Evolutionary conservation across 2,888 invertebrate species (phyloP).

Genomic region (Salticus scenicus): DNA sequence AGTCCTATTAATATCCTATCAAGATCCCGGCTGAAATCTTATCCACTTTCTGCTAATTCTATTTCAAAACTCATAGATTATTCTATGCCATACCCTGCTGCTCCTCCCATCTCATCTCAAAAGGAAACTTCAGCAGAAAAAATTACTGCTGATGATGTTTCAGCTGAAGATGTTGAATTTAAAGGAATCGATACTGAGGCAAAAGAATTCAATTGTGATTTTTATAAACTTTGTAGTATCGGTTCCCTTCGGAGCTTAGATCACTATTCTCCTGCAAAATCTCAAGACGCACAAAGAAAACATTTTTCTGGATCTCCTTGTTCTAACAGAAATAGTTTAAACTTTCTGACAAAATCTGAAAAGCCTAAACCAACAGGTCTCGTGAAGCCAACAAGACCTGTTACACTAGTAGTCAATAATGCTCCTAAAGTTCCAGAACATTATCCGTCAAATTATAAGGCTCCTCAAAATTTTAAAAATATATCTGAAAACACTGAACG

Average conservation of each 20-base stretch:
- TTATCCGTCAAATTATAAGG: not conserved
- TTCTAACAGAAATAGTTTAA: not conserved
- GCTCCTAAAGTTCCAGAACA: constrained; percentile 47
- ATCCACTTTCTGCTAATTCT: constrained; percentile 19
- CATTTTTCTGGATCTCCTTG: constrained; percentile 15
- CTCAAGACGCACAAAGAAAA: constrained; percentile 18
- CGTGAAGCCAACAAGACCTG: constrained; percentile 51
- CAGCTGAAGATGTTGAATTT: constrained; percentile 67
- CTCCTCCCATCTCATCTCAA: too few species aligned
- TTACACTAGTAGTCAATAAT: constrained; percentile 28
- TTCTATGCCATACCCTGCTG: not conserved
- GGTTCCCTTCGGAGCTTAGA: constrained; percentile 80
- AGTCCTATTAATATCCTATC: not conserved
- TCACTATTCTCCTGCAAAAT: constrained; percentile 27
- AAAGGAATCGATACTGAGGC: constrained; percentile 66
- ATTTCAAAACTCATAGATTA: not conserved
- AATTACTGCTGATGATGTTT: not conserved
- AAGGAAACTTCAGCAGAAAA: too few species aligned
- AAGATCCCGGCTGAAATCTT: constrained; percentile 31
- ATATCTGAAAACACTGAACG: not conserved
- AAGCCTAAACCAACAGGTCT: constrained; percentile 57
- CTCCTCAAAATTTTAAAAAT: not conserved
- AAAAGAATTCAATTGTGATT: constrained; percentile 84
- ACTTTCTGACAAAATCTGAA: constrained; percentile 11
- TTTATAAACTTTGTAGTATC: constrained; percentile 86